Evolutionary conservation across 2,888 invertebrate species (phyloP).

Genomic region (Bellardia bayeri): DNA sequence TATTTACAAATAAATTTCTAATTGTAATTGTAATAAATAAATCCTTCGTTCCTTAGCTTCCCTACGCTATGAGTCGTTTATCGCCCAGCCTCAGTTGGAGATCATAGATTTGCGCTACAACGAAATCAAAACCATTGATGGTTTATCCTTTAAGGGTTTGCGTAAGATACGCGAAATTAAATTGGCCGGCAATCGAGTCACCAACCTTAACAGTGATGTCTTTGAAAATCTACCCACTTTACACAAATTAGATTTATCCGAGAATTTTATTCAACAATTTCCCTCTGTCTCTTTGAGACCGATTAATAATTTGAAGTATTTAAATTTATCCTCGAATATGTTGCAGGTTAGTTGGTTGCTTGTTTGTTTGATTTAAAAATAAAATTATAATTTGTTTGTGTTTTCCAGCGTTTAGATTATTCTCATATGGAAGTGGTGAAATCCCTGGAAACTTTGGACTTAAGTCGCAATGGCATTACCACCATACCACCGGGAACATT

Average conservation of each 20-base stretch:
- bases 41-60: slow-evolving; percentile 85
- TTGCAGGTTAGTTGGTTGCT: slow-evolving; percentile 87
- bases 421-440: slow-evolving; percentile 88
- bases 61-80: slow-evolving; percentile 89
- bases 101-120: slow-evolving; percentile 92
- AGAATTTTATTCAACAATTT: slow-evolving; percentile 93
- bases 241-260: slow-evolving; percentile 92
- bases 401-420: slow-evolving; percentile 90
- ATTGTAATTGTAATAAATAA: slow-evolving; percentile 16
- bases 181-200: slow-evolving; percentile 91
- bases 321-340: slow-evolving; percentile 94
- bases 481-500: slow-evolving; percentile 93
- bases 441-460: slow-evolving; percentile 90
- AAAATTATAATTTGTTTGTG: neutral
- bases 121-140: slow-evolving; percentile 90
- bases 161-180: slow-evolving; percentile 88
- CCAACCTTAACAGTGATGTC: slow-evolving; percentile 92
- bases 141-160: slow-evolving; percentile 89
- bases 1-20: neutral
- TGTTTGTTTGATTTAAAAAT: neutral
- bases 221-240: slow-evolving; percentile 90
- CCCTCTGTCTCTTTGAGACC: slow-evolving; percentile 91
- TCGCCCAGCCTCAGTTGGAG: slow-evolving; percentile 89
- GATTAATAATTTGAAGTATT: slow-evolving; percentile 88
- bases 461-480: slow-evolving; percentile 93